Evolutionary conservation across 2,888 invertebrate species (phyloP), one percentile per base, ranked within the genome.

Genomic region (Xestia c-nigrum): DNA sequence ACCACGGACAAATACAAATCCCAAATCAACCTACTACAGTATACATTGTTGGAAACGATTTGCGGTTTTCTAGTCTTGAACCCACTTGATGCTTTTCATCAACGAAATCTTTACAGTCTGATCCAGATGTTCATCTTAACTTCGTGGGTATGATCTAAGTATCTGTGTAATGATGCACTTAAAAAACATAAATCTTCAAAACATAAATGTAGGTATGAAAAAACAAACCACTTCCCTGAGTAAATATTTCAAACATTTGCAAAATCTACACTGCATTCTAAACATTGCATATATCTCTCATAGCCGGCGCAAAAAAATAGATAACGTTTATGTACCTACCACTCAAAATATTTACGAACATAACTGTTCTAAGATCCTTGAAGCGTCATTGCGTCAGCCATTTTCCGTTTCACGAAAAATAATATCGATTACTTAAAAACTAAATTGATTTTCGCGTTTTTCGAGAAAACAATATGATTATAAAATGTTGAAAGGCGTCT

Each of bases 301-400:
- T 46, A 65, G 59, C 59, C 59, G 73, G 67, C 47, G 50, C 55
- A 64, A 71, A 83, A 55, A 84, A 73, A 73, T 73, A 78, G 76
- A 75, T 63, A 81, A 66, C 64, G 31, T 57, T 66, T 75, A 70
- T 65, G 50, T 69, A 66, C 43, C 47, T 71, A 78, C 46, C 3
- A 31, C 50, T 77, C 83, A 76, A 74, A 80, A 72, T 72, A 76
- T 76, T 83, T 80, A 70, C 74, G 21, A n/a, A 68, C 52, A 40
- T 59, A 55, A 47, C 59, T 59, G 74, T 78, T 67, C 57, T n/a
- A 55, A 61, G 74, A 70, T 57, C 69, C 83, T 84, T 67, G 64
- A 52, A 69, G 3, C 38, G 16, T 68, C 70, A 38, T 82, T 82
- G 46, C 68, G 69, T 72, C 69, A 69, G n/a, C 14, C 0, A 24